These are phyloP conservation scores for Cottoperca gobio DNA, from an alignment of 2,797 vertebrate genomes.

Conservation along the genomic window DNA sequence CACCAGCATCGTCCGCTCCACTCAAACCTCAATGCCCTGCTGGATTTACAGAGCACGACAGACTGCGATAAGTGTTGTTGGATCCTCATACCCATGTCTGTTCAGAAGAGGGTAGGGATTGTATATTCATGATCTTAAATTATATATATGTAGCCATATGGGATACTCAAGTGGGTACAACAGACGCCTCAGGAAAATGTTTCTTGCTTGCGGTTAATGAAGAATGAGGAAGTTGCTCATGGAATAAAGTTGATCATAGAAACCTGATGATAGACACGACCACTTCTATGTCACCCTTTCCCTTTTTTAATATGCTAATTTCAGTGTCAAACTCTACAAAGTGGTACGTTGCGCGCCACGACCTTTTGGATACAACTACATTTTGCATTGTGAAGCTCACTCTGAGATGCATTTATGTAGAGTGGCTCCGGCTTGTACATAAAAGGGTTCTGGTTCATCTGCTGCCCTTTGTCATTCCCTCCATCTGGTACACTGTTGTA, in stretches of 20 bases:
- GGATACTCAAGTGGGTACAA: conserved; percentile 68
- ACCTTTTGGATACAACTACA: background rate
- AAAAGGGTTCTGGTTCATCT: conserved; percentile 59
- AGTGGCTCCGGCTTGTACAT: conserved; percentile 51
- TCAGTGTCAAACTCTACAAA: conserved; percentile 5
- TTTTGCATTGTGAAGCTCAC: conserved; percentile 26
- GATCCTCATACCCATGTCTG: conserved; percentile 48
- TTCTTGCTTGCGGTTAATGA: conserved; percentile 57
- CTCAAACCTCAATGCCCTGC: conserved; percentile 61
- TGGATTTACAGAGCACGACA: conserved; percentile 66
- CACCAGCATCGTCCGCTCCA: conserved; percentile 50
- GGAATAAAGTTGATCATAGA: conserved; percentile 12
- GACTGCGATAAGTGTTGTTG: conserved; percentile 55
- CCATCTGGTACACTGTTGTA: conserved; percentile 63
- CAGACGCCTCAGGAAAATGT: conserved; percentile 71
- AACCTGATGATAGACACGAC: conserved; percentile 10
- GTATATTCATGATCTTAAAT: conserved; percentile 82
- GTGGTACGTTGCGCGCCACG: background rate
- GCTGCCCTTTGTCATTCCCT: conserved; percentile 48
- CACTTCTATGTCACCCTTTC: background rate
- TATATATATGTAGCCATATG: conserved; percentile 81
- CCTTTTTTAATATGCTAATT: background rate
- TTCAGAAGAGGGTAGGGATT: conserved; percentile 62
- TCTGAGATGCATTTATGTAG: conserved; percentile 48
- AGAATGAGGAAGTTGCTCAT: conserved; percentile 34